Evolutionary conservation across 1,140 invertebrate genomes (phyloP).

Genomic region (Tetragonula clypearis): DNA sequence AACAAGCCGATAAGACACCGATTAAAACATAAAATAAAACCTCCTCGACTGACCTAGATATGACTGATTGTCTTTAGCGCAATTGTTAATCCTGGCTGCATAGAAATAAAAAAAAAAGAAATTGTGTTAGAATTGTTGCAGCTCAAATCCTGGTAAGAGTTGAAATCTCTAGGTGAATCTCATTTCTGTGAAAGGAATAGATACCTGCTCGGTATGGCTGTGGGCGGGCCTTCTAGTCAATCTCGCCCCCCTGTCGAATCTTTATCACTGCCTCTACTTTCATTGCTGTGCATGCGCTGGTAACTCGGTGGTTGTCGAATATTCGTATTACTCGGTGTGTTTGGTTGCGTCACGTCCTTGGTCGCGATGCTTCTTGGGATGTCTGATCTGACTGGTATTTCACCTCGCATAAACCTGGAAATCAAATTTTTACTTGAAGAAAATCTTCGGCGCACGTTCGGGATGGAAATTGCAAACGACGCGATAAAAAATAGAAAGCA

Average conservation of each 20-base stretch:
- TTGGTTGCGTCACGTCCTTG: slow-evolving; percentile 83
- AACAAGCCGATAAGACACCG: slow-evolving; percentile 29
- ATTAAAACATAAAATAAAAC: slow-evolving; percentile 58
- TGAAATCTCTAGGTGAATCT: background rate
- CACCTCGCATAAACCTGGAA: slow-evolving; percentile 90
- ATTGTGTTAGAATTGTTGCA: slow-evolving; percentile 23
- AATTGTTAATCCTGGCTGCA: slow-evolving; percentile 71
- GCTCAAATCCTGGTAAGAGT: slow-evolving; percentile 6
- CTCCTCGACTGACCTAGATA: slow-evolving; percentile 69
- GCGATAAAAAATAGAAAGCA: background rate
- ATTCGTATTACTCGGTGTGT: slow-evolving; percentile 84
- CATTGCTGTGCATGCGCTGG: slow-evolving; percentile 93
- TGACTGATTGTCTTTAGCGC: slow-evolving; percentile 60
- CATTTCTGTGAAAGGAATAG: background rate
- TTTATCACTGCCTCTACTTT: slow-evolving; percentile 88
- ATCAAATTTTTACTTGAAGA: background rate
- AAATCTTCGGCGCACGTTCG: background rate
- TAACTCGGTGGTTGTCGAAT: slow-evolving; percentile 87
- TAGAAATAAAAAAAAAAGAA: slow-evolving; percentile 66
- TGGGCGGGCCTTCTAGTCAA: slow-evolving; percentile 88
- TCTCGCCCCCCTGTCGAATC: slow-evolving; percentile 83
- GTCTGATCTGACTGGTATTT: slow-evolving; percentile 81
- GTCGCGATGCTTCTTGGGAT: slow-evolving; percentile 72
- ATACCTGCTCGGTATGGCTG: slow-evolving; percentile 77
- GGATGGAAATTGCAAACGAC: background rate